Conservation (phyloP, 2,888 invertebrate genomes). For the Xiphydria camelus region DNA sequence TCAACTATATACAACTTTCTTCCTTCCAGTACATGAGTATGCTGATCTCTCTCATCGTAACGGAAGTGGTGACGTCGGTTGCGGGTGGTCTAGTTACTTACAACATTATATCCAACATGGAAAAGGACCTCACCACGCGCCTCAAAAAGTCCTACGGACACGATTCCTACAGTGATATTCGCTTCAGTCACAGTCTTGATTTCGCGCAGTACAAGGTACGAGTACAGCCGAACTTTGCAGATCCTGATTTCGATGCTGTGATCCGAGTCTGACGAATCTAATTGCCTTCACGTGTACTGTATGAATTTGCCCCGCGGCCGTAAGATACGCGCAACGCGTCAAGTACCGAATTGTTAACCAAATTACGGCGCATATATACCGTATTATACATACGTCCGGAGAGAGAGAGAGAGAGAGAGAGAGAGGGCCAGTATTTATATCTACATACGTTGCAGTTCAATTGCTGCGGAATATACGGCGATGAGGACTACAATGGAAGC, state of each 20-base stretch:
- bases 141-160: constrained; percentile 54
- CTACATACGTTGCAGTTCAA: constrained; percentile 48
- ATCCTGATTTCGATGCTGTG: no score
- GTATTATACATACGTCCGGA: no score
- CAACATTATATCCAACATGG: constrained; percentile 51
- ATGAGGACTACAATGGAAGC: constrained; percentile 55
- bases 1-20: no score
- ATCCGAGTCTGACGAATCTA: no score
- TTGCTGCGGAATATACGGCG: constrained; percentile 57
- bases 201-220: constrained; percentile 58
- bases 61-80: constrained; percentile 56
- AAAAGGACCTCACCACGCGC: constrained; percentile 48
- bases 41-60: constrained; percentile 56
- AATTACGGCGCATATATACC: no score
- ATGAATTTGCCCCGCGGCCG: no score
- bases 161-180: constrained; percentile 41
- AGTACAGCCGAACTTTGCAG: no score
- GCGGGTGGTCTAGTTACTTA: constrained; percentile 53
- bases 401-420: no score
- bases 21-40: constrained; percentile 57
- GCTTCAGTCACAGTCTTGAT: constrained; percentile 58
- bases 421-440: not conserved
- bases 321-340: no score
- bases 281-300: no score
- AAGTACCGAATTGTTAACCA: no score